These are phyloP conservation scores for Psilopogon haemacephalus DNA, from an alignment of 2,113 vertebrate species.

Conservation along the genomic window DNA sequence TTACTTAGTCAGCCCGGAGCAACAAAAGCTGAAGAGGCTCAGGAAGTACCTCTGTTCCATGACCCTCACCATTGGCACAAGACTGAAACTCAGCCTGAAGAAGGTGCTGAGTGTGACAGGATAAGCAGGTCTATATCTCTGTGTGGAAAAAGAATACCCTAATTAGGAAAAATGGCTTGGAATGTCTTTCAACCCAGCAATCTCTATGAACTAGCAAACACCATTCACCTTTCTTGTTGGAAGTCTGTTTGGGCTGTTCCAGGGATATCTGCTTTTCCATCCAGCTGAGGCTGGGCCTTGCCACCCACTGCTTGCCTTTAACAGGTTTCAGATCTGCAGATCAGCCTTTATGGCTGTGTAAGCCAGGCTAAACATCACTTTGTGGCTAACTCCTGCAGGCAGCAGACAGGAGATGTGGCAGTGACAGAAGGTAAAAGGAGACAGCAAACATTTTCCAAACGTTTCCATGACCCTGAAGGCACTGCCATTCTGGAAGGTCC, in stretches of 20 bases:
- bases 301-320: background rate
- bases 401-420: background rate
- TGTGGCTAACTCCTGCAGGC: background rate
- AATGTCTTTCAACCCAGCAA: background rate
- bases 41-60: background rate
- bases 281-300: background rate
- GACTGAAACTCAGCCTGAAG: background rate
- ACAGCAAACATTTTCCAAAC: background rate
- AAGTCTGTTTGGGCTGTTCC: background rate
- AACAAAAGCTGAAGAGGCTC: background rate
- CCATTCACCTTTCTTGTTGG: background rate
- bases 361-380: background rate
- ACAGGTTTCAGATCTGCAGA: background rate
- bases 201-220: background rate
- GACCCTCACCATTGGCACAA: background rate
- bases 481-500: background rate
- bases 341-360: background rate
- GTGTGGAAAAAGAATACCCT: background rate
- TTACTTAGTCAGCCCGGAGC: background rate
- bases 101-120: background rate
- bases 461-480: background rate
- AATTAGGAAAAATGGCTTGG: background rate
- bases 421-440: background rate
- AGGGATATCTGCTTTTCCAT: background rate
- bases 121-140: background rate